Base-by-base conservation (phyloP, 1,140 invertebrate genomes). In the Scaptomyza graminum region DNA sequence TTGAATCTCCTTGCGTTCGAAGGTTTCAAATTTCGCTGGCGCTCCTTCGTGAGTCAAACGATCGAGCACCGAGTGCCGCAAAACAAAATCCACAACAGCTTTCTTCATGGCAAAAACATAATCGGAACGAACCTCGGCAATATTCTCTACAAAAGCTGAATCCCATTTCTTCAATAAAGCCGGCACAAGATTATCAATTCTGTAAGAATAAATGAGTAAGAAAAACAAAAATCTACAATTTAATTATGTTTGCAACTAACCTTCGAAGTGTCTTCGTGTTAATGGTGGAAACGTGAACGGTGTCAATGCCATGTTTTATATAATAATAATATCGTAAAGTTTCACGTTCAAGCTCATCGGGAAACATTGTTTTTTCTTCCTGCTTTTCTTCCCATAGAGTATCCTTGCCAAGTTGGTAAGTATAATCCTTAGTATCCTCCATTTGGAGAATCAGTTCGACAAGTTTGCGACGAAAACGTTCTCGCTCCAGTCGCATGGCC, bases 321-420 rank as follows among this genome's bases (percentile, higher is more conserved):
- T 98, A 98, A 92, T 97, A 97, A 90, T 97, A 97, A 92, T 98
- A 98, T 72, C 96, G 93, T 75, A 97, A 90, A 72, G 96, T 91
- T 81, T 96, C 94, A 60, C 94, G 94, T 76, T 97, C 95, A 31
- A 94, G 92, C 7, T 93, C 92, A 13, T 93, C 93, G 31, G 95
- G 94, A 78, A 94, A 93, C 6, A 6, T 2, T 74, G 55, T 50
- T 92, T 78, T 0, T 44, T 8, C 13, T 62, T 9, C 3, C 41
- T 61, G 2, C 18, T 82, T 0, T 34, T 2, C 4, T 22, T 22
- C 18, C 18, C 0, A 22, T 22, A 22, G 2, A 3, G 18, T 3
- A 22, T 34, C 31, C 31, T 34, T 34, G 1, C 7, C 8, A 2
- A 34, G 1, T 2, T n/a, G n/a, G n/a, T n/a, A n/a, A n/a, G n/a